Evolutionary conservation across 2,888 invertebrate species (phyloP).

Genomic region (Adelognathus sp.): DNA sequence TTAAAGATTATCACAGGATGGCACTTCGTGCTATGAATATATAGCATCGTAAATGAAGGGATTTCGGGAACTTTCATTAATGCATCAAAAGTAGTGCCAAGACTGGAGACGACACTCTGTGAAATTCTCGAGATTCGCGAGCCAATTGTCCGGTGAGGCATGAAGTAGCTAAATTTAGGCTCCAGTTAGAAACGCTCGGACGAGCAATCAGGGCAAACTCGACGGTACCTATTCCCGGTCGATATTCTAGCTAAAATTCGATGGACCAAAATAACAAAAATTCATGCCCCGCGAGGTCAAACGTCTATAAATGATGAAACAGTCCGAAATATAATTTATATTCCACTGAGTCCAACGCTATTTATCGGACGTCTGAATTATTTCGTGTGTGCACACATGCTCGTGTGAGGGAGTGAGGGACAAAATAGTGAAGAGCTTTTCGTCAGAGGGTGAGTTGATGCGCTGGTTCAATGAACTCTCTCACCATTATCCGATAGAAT

Average conservation of each 20-base stretch:
- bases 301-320: neutral
- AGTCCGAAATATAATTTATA: neutral
- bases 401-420: constrained; percentile 15
- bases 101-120: neutral
- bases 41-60: neutral
- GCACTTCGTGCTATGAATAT: no score
- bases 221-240: constrained; percentile 18
- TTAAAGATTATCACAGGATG: no score
- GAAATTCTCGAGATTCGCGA: neutral
- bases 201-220: constrained; percentile 47
- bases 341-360: neutral
- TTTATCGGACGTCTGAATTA: neutral
- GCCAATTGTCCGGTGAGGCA: neutral
- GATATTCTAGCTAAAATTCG: constrained; percentile 9
- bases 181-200: constrained; percentile 42
- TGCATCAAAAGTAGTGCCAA: neutral
- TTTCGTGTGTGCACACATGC: constrained; percentile 40
- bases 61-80: neutral
- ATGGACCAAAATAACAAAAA: neutral
- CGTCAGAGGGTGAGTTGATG: constrained; percentile 5
- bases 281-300: neutral
- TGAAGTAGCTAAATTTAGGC: constrained; percentile 50
- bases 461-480: constrained; percentile 30
- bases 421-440: constrained; percentile 20
- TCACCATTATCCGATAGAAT: constrained; percentile 24